Conservation (phyloP, 64 coral and sea anemone genomes). For the Stylophora pistillata region DNA sequence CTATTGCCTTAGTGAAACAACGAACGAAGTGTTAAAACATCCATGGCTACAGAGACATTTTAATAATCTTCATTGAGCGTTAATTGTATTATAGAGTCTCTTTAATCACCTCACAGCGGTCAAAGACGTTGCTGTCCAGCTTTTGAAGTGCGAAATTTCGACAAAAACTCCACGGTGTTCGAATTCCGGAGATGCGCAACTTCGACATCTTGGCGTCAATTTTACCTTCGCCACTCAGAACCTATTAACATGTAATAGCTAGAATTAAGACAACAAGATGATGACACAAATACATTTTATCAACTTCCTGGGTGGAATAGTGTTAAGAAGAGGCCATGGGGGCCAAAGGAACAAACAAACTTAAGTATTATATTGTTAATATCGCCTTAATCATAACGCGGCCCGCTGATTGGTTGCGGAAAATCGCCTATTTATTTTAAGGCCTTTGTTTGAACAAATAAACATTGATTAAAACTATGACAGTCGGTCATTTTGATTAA, state of each 20-base stretch:
- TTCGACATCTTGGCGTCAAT: slow-evolving; percentile 26
- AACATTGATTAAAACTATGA: slow-evolving; percentile 99
- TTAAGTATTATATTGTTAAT: slow-evolving; percentile 90
- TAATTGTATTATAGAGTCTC: slow-evolving; percentile 87
- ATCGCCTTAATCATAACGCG: slow-evolving; percentile 74
- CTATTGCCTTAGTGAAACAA: slow-evolving; percentile 73
- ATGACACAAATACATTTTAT: slow-evolving; percentile 62
- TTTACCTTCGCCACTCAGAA: slow-evolving; percentile 28
- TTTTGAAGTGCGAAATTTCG: slow-evolving; percentile 2
- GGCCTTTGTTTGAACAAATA: slow-evolving; percentile 90
- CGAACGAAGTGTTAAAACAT: slow-evolving; percentile 60
- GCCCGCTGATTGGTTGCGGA: slow-evolving; percentile 71
- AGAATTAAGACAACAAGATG: slow-evolving; percentile 49
- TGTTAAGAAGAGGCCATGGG: slow-evolving; percentile 47
- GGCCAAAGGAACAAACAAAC: slow-evolving; percentile 76
- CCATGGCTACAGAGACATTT: slow-evolving; percentile 78
- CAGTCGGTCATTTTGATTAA: slow-evolving; percentile 99
- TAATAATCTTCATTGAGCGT: slow-evolving; percentile 83
- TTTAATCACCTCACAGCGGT: slow-evolving; percentile 76
- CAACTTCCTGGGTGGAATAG: slow-evolving; percentile 65
- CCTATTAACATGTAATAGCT: slow-evolving; percentile 49
- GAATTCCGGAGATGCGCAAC: slow-evolving; percentile 20
- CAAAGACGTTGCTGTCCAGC: slow-evolving; percentile 47
- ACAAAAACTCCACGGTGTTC: not conserved
- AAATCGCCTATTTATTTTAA: slow-evolving; percentile 89